Percentiles rank a stretch among this genome's conserved stretches.
phyloP scores from a whole-genome alignment of 2,113 vertebrate species.

The Zonotrichia leucophrys region DNA sequence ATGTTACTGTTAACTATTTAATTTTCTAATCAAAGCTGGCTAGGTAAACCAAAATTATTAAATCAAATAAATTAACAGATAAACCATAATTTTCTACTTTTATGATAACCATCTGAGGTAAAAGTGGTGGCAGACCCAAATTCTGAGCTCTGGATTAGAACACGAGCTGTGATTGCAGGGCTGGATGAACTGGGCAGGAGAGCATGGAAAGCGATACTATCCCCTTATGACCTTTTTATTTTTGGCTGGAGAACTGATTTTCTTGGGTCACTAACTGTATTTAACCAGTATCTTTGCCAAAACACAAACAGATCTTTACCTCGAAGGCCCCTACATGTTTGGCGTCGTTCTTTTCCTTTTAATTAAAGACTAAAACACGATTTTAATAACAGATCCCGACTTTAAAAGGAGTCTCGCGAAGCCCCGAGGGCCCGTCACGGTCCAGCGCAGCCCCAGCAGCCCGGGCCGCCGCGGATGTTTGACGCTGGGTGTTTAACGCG shows the following conservation, averaged over 20 bases:
- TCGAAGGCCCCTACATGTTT: background rate
- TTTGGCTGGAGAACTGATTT: background rate
- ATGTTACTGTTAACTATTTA: background rate
- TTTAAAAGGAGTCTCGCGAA: background rate
- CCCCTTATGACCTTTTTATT: background rate
- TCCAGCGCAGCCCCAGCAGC: background rate
- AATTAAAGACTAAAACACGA: background rate
- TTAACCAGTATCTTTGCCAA: background rate
- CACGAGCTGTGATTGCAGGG: rapidly evolving
- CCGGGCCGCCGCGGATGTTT: rapidly evolving
- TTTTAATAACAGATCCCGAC: background rate
- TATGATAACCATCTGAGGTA: background rate
- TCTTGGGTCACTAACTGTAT: background rate
- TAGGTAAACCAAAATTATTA: background rate
- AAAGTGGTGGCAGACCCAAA: background rate
- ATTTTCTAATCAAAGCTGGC: background rate
- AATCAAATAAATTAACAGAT: background rate
- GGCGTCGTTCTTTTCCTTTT: background rate
- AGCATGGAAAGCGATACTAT: background rate
- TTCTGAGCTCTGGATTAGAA: background rate
- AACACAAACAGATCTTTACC: background rate
- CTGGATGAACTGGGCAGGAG: background rate
- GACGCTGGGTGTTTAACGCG: rapidly evolving
- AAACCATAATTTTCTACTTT: background rate
- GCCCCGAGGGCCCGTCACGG: too few relatives aligned